These are phyloP conservation scores for Cheilosia grossa DNA, from an alignment of 2,888 invertebrate species.

Conservation along the genomic window DNA sequence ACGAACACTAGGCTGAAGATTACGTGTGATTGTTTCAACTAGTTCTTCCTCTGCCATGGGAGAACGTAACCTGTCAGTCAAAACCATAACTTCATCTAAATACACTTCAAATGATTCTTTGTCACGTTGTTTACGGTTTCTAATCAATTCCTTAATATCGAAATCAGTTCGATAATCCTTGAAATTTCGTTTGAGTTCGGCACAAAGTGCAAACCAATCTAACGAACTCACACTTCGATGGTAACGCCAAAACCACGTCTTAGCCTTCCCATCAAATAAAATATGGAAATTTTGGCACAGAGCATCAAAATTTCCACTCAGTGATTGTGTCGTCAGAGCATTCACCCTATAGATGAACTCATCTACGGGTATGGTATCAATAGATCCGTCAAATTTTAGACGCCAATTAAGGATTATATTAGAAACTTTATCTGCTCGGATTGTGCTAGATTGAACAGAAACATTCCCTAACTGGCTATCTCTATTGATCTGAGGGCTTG, in stretches of 20 bases:
- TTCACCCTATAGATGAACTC: conserved; percentile 11
- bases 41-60: background rate
- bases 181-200: conserved; percentile 1
- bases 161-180: conserved; percentile 12
- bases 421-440: background rate
- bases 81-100: background rate
- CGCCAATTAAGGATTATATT: conserved; percentile 16
- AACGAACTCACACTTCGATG: conserved; percentile 10
- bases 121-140: conserved; percentile 4
- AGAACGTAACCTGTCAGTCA: background rate
- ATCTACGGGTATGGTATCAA: conserved; percentile 1
- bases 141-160: conserved; percentile 16
- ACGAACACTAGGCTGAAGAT: background rate
- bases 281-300: background rate
- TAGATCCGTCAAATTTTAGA: conserved; percentile 13
- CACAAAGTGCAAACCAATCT: conserved; percentile 12
- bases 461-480: background rate
- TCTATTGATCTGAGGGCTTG: background rate
- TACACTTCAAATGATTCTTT: background rate
- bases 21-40: background rate
- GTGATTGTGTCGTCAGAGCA: background rate
- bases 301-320: background rate
- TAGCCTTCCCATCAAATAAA: conserved; percentile 33
- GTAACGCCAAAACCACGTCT: conserved; percentile 34
- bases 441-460: background rate